Evolutionary conservation across 1,140 invertebrate species (phyloP), one percentile per base, ranked within the genome.

Genomic region (Muscidifurax raptorellus): DNA sequence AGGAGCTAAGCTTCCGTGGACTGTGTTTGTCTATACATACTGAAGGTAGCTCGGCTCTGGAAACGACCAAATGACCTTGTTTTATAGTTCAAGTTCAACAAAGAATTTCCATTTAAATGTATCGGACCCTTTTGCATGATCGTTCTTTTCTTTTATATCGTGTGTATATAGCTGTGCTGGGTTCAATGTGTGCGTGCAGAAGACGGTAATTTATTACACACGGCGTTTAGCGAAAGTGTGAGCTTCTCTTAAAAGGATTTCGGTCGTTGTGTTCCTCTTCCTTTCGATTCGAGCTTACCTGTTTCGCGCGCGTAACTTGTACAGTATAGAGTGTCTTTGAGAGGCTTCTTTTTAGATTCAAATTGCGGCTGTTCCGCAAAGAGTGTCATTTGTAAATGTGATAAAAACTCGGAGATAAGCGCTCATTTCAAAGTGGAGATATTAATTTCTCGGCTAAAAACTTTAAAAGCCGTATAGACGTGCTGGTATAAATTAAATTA

Each of bases 81-180:
- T 84, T 84, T 84, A 84, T 80, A 84, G 83, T 84, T 84, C 83
- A 84, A 84, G 83, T 84, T 84, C 67, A 76, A 75, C 77, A 78
- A 84, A 76, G 78, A 84, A 64, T 30, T 72, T 78, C 47, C 66
- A 78, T 78, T 83, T 78, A 59, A 83, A 78, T 78, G 72, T 74
- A 78, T 83, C 72, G 30, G 74, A n/a, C n/a, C 47, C 80, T 82
- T 75, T 75, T n/a, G 79, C 25, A 80, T 32, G 13, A 72, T 72
- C 59, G 7, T 71, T 15, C 18, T 32, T 7, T 71, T 18, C 15
- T 71, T 28, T 71, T 71, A 59, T 59, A 71, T 10, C 27, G 27
- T 12, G 67, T 22, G 22, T n/a, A 59, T 59, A 59, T n/a, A 22
- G 52, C 18, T 52, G 13, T 15, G 40, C 4, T 6, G 40, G 4